These are phyloP conservation scores for Entosphenus tridentatus DNA, from an alignment of 2,113 vertebrate genomes.

Conservation along the genomic window DNA sequence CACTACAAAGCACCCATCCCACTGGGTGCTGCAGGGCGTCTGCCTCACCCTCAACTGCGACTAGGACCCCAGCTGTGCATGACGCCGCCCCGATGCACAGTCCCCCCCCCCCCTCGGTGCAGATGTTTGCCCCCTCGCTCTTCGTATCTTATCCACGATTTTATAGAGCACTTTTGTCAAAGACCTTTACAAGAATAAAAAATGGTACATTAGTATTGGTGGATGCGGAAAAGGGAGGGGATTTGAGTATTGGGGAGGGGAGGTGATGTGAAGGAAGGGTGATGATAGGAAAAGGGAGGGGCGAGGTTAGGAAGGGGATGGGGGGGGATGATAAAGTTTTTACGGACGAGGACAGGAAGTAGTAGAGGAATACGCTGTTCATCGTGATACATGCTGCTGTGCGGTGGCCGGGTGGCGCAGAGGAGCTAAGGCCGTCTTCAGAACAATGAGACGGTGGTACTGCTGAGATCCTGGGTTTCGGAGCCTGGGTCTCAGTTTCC, in stretches of 20 bases:
- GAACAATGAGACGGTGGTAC: too few relatives aligned
- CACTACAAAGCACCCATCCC: constrained; percentile 47
- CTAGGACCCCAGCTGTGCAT: constrained; percentile 13
- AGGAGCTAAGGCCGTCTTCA: too few relatives aligned
- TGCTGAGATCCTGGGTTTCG: too few relatives aligned
- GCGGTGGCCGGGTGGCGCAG: too few relatives aligned
- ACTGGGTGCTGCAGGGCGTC: constrained; percentile 74
- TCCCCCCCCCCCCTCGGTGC: not conserved
- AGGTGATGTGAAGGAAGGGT: too few relatives aligned
- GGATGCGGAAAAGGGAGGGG: constrained; percentile 1
- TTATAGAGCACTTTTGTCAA: not conserved
- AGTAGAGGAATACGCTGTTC: too few relatives aligned
- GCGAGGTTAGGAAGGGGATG: too few relatives aligned
- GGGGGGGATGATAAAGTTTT: too few relatives aligned
- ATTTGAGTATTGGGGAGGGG: not conserved
- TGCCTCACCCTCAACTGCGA: constrained; percentile 60
- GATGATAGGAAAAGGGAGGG: too few relatives aligned
- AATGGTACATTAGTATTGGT: not conserved
- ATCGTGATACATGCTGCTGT: too few relatives aligned
- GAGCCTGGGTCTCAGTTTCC: too few relatives aligned
- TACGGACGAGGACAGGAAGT: too few relatives aligned
- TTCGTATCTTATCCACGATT: not conserved
- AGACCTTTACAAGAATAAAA: not conserved
- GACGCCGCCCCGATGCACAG: not conserved
- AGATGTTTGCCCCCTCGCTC: not conserved